These are phyloP conservation scores for Pachypeltis micranthus DNA, from an alignment of 1,140 invertebrate species.

Conservation along the genomic window DNA sequence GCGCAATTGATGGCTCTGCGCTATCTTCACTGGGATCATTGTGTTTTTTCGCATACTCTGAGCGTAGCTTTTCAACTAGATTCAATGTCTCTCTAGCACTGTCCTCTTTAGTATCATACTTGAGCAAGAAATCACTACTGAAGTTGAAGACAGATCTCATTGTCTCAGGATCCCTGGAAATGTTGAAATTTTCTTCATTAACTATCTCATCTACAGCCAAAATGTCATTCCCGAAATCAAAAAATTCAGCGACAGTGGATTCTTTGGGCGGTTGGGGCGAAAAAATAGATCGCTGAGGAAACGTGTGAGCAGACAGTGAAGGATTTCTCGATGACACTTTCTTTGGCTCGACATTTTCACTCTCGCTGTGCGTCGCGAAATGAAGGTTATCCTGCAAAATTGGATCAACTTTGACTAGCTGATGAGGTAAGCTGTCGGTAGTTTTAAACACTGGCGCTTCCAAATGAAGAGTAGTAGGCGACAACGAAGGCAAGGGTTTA, in stretches of 20 bases:
- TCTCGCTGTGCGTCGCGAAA: conserved; percentile 2
- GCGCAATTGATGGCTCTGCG: conserved; percentile 11
- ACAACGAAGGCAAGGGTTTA: conserved; percentile 17
- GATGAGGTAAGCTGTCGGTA: conserved; percentile 8
- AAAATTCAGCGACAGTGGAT: conserved; percentile 42
- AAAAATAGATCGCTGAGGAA: conserved; percentile 50
- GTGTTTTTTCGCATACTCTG: conserved; percentile 49
- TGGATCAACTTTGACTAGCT: conserved; percentile 18
- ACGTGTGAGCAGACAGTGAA: conserved; percentile 29
- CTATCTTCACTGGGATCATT: conserved; percentile 16
- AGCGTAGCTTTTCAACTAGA: conserved; percentile 61
- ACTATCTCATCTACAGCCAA: conserved; percentile 45
- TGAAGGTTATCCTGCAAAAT: background rate
- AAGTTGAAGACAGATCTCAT: conserved; percentile 46
- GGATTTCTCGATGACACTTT: conserved; percentile 26
- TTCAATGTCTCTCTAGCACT: conserved; percentile 61
- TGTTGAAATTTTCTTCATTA: conserved; percentile 48
- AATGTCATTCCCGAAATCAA: conserved; percentile 55
- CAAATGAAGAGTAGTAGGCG: conserved; percentile 3
- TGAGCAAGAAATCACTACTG: conserved; percentile 49
- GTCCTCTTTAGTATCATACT: conserved; percentile 66
- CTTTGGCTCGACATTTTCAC: conserved; percentile 24
- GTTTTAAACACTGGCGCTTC: background rate
- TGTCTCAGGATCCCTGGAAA: conserved; percentile 46
- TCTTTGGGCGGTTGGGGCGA: conserved; percentile 56